Conservation (phyloP, 1,140 invertebrate species). For the Saccostrea cuccullata region DNA sequence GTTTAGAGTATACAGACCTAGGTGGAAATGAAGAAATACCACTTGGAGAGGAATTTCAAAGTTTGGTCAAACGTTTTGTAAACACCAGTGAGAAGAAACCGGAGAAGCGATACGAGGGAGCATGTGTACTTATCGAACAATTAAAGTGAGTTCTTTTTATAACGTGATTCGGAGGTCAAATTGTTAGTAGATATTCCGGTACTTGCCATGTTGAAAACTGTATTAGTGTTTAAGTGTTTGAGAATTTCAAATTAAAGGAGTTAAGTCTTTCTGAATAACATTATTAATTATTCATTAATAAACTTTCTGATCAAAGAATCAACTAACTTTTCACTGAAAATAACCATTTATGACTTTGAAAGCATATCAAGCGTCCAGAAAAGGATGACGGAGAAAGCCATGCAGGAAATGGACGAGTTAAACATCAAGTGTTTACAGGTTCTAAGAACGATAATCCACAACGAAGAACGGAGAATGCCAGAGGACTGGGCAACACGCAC, state of each 20-base stretch:
- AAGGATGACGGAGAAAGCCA: slow-evolving; percentile 68
- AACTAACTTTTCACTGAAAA: no score
- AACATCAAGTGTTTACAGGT: slow-evolving; percentile 78
- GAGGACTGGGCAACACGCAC: slow-evolving; percentile 76
- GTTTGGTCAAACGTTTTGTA: slow-evolving; percentile 72
- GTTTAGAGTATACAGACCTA: slow-evolving; percentile 74
- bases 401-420: slow-evolving; percentile 76
- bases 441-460: slow-evolving; percentile 76
- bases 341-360: no score
- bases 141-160: slow-evolving; percentile 69
- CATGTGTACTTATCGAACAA: slow-evolving; percentile 73
- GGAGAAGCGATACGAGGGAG: slow-evolving; percentile 67
- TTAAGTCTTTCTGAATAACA: no score
- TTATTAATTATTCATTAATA: no score
- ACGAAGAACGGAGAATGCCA: slow-evolving; percentile 76
- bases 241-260: no score
- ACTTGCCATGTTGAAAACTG: no score
- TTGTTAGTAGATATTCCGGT: no score
- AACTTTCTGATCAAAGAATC: no score
- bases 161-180: no score
- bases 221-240: no score
- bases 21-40: slow-evolving; percentile 77
- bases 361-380: slow-evolving; percentile 71
- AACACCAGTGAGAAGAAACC: slow-evolving; percentile 71
- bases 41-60: slow-evolving; percentile 76